Evolutionary conservation across 2,113 vertebrate genomes (phyloP).

Genomic region (Pterocles burchelli): DNA sequence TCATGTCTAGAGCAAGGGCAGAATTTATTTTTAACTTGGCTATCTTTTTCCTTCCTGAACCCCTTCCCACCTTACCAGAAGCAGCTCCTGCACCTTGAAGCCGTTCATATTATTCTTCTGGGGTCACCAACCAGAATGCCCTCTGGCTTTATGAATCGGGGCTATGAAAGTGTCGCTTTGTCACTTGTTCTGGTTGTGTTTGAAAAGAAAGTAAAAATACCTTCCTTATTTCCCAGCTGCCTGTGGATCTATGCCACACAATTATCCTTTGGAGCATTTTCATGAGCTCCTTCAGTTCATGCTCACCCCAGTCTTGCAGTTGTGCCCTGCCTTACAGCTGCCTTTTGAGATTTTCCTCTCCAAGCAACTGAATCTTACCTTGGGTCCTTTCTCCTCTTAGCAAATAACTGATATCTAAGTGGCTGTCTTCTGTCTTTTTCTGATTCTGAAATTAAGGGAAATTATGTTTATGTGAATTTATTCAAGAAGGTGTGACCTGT

Average conservation of each 20-base stretch:
- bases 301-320: neutral
- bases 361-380: neutral
- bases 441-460: neutral
- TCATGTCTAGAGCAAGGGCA: neutral
- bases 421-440: neutral
- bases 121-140: neutral
- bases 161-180: neutral
- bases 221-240: neutral
- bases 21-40: neutral
- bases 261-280: neutral
- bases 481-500: neutral
- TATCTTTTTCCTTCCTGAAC: neutral
- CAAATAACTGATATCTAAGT: neutral
- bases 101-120: neutral
- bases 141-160: neutral
- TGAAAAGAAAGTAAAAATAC: neutral
- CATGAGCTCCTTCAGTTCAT: neutral
- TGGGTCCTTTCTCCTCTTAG: neutral
- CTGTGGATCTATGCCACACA: neutral
- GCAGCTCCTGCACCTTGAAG: neutral
- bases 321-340: neutral
- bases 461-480: neutral
- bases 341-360: neutral
- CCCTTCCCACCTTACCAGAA: neutral
- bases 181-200: neutral